A percentile compares a stretch with the other conserved stretches of the same genome.
Conservation (phyloP, 2,113 vertebrate genomes). For the Megaceryle maxima region DNA sequence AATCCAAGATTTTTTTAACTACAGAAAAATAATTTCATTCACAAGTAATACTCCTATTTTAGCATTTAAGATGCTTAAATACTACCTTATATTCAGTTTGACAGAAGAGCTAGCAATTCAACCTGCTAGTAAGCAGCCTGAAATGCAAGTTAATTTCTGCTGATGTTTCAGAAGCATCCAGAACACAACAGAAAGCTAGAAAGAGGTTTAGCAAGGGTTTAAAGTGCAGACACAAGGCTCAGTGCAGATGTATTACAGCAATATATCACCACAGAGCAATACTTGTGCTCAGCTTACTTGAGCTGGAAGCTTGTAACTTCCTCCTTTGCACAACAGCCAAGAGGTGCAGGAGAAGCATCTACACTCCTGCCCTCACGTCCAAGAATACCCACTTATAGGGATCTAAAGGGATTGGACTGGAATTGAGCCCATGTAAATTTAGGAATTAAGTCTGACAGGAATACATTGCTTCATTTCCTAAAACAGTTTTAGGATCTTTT, state of each 20-base stretch:
- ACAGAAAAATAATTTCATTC: background rate
- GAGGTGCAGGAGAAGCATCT: background rate
- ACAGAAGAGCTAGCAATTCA: background rate
- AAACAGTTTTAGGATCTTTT: background rate
- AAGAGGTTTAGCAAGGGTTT: background rate
- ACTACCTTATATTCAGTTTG: background rate
- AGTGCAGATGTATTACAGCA: background rate
- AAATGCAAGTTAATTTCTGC: background rate
- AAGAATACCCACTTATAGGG: background rate
- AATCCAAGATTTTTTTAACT: background rate
- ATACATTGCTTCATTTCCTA: background rate
- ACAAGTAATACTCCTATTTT: background rate
- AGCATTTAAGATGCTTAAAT: background rate
- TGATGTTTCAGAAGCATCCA: background rate
- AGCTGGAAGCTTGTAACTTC: background rate
- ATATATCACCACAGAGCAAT: fast-evolving
- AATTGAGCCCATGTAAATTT: background rate
- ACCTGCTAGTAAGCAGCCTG: background rate
- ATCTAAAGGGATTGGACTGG: background rate
- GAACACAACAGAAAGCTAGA: background rate
- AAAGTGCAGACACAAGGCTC: background rate
- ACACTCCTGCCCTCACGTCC: background rate
- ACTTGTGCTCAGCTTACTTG: background rate
- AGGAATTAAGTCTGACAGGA: background rate
- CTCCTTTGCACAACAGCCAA: background rate